Base-by-base conservation (phyloP, 1,140 invertebrate genomes). In the Cydia amplana region DNA sequence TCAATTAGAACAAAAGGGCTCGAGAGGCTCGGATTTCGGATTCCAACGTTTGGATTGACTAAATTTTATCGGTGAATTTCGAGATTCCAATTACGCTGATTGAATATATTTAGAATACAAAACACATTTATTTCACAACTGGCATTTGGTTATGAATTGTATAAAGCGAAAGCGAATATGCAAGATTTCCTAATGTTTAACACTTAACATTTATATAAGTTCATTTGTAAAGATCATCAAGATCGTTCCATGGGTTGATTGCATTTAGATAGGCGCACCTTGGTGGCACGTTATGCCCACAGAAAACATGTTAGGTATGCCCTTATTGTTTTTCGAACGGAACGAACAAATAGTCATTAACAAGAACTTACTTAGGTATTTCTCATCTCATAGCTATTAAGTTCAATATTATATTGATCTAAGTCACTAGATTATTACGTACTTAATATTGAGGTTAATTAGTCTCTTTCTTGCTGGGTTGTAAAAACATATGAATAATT, bases 1-100 rank as follows among this genome's bases (percentile, higher is more conserved):
- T 70, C 16, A 40, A 36, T 70, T 70, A 70, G 65, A 70, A 36
- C 65, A 70, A 70, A 70, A 70, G 65, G 65, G 28, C 28, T 32
- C 64, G 65, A 40, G 55, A 70, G 36, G 65, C 6, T 18, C 16
- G 2, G 28, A 10, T 4, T 43, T 70, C n/a, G 65, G 32, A 70
- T n/a, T 70, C n/a, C 16, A 10, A 16, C 12, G 16, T 20, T n/a
- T 65, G 10, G 12, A 10, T 65, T 65, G 64, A 10, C 20, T 64
- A 1, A 65, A 36, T 32, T 23, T 12, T 4, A 65, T 65, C 63
- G 63, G 63, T 32, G 36, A 23, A 60, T 60, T 60, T 12, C 16
- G 18, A 23, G 20, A 60, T 23, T 60, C 9, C 55, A 60, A 60
- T 60, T 60, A 60, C 9, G 12, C 55, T 60, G 55, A 60, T 60